Evolutionary conservation across 2,113 vertebrate species (phyloP).

Genomic region (Camelus dromedarius): DNA sequence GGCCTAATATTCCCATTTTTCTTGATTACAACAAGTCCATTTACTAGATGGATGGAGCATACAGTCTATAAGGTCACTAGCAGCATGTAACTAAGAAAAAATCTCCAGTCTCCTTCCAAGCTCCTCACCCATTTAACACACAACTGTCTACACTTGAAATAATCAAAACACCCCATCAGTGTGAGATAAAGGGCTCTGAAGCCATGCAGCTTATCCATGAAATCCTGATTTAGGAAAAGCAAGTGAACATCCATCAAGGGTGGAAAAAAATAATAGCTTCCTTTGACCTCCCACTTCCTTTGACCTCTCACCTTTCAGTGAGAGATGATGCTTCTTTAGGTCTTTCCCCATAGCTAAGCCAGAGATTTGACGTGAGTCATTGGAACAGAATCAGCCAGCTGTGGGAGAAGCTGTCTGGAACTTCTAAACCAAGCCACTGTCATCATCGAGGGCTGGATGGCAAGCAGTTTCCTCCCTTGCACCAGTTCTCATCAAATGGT

Average conservation of each 20-base stretch:
- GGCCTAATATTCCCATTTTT: background rate
- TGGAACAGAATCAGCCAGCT: background rate
- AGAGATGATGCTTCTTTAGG: background rate
- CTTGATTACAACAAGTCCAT: background rate
- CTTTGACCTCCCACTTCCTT: background rate
- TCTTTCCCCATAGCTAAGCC: background rate
- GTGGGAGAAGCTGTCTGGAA: background rate
- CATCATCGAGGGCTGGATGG: background rate
- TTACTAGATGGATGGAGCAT: background rate
- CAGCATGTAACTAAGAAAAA: background rate
- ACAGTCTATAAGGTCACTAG: background rate
- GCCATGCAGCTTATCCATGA: background rate
- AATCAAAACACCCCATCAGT: background rate
- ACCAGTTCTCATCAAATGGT: background rate
- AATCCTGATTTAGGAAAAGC: background rate
- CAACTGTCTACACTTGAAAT: background rate
- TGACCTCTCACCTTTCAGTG: background rate
- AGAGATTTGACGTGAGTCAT: background rate
- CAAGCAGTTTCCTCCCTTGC: background rate
- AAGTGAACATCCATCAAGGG: background rate
- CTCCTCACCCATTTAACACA: background rate
- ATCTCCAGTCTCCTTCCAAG: background rate
- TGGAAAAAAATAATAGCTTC: background rate
- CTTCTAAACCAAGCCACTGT: background rate
- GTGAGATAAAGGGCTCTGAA: background rate